Conservation (phyloP, 2,797 vertebrate genomes). For the Australoheros facetus region DNA sequence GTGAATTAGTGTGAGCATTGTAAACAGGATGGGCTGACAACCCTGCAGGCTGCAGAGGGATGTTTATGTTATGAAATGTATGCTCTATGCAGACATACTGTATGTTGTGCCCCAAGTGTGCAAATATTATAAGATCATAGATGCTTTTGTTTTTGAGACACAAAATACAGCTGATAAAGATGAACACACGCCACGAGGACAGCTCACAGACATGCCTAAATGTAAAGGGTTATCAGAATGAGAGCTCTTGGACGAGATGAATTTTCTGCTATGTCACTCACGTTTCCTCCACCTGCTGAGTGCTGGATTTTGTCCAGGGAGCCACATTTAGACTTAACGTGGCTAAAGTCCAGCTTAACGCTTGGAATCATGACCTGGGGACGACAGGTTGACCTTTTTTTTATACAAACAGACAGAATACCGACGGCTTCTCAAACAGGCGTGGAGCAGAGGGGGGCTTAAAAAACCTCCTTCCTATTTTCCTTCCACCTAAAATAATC, state of each 20-base stretch:
- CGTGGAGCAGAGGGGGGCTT: neutral
- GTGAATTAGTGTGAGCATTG: conserved; percentile 14
- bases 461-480: neutral
- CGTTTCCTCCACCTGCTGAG: conserved; percentile 89
- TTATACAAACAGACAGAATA: conserved; percentile 14
- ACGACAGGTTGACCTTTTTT: conserved; percentile 46
- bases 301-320: conserved; percentile 93
- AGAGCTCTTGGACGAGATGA: neutral
- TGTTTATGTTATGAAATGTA: conserved; percentile 5
- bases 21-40: neutral
- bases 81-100: neutral
- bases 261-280: conserved; percentile 79
- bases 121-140: neutral
- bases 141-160: neutral
- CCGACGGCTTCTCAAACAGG: conserved; percentile 3
- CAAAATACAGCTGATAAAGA: conserved; percentile 12
- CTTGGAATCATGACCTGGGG: conserved; percentile 80
- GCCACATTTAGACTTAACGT: conserved; percentile 91
- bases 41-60: conserved; percentile 21
- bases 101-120: neutral
- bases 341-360: conserved; percentile 91
- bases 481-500: conserved; percentile 28
- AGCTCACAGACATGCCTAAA: conserved; percentile 2
- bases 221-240: neutral
- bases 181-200: neutral